Conservation (phyloP, 2,888 invertebrate genomes). For the Megaustenia siamemsis region DNA sequence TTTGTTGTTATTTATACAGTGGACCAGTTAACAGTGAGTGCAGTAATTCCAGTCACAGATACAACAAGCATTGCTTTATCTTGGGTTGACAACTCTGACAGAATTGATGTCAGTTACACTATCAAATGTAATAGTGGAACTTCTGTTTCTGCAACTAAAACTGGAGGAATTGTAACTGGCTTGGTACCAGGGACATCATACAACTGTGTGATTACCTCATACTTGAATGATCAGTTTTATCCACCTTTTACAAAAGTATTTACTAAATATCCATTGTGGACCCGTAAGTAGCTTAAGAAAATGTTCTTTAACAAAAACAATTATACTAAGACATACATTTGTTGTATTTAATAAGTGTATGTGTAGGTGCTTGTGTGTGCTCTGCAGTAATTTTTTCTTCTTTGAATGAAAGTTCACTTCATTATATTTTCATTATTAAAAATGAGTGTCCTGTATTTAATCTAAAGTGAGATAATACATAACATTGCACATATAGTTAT, state of each 20-base stretch:
- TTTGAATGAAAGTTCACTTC: background rate
- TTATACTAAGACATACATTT: background rate
- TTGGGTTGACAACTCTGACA: background rate
- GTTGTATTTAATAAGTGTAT: background rate
- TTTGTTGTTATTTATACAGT: too few species aligned
- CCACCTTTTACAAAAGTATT: background rate
- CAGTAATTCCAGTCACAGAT: too few species aligned
- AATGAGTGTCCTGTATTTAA: background rate
- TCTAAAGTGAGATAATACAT: background rate
- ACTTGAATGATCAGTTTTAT: background rate
- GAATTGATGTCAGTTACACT: background rate
- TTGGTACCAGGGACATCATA: background rate
- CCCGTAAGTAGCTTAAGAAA: background rate
- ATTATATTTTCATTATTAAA: background rate
- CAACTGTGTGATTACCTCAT: background rate
- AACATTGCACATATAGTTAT: background rate
- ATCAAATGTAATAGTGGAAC: background rate
- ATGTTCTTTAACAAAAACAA: too few species aligned
- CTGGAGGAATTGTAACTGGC: background rate
- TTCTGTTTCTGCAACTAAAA: background rate
- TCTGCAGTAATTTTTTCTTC: background rate
- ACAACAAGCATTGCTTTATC: too few species aligned
- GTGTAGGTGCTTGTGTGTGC: background rate
- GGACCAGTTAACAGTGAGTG: too few species aligned
- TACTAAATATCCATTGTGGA: background rate